These are phyloP conservation scores for Emmelina monodactyla DNA, from an alignment of 2,888 invertebrate genomes.

Conservation along the genomic window DNA sequence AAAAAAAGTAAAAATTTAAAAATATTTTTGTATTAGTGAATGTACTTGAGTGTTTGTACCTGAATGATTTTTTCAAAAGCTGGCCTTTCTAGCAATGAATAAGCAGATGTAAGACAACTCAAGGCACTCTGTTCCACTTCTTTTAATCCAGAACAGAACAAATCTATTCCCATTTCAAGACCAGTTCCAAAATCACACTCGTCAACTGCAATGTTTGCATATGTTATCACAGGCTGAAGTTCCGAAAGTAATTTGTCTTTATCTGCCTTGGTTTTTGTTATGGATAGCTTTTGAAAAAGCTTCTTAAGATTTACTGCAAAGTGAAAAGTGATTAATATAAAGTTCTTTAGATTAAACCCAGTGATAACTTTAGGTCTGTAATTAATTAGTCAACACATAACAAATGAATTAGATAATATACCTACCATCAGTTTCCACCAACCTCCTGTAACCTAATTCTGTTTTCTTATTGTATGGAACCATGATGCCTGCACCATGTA, in stretches of 20 bases:
- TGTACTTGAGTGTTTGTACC: too few species aligned
- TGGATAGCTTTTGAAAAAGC: constrained; percentile 71
- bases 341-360: too few species aligned
- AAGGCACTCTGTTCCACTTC: constrained; percentile 72
- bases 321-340: background rate
- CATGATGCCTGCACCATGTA: constrained; percentile 84
- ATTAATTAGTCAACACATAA: background rate
- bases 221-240: constrained; percentile 82
- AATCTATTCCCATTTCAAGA: constrained; percentile 85
- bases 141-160: constrained; percentile 79
- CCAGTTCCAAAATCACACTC: constrained; percentile 96
- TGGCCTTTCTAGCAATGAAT: constrained; percentile 75
- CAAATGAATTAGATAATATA: constrained; percentile 4
- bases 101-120: constrained; percentile 75
- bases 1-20: too few species aligned
- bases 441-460: constrained; percentile 83
- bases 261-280: constrained; percentile 65
- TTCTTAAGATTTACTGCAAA: constrained; percentile 71
- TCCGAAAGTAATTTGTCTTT: constrained; percentile 70
- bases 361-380: too few species aligned
- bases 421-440: constrained; percentile 72
- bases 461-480: constrained; percentile 85
- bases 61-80: constrained; percentile 77
- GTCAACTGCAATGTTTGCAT: constrained; percentile 88
- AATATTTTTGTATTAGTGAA: too few species aligned